These are phyloP conservation scores for Pitangus sulphuratus DNA, from an alignment of 2,797 vertebrate genomes.

Conservation along the genomic window DNA sequence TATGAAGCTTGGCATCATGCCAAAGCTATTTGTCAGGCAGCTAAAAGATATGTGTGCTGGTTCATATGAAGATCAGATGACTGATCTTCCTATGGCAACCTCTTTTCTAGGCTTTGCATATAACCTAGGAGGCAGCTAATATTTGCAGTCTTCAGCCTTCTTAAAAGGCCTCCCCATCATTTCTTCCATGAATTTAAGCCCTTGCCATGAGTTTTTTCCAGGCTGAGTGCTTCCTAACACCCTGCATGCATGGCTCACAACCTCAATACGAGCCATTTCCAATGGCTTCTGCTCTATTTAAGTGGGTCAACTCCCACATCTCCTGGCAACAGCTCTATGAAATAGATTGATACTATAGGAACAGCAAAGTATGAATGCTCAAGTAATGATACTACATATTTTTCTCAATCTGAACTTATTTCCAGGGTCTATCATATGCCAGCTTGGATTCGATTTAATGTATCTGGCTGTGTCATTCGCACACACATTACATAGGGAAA, in stretches of 20 bases:
- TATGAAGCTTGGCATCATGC: background rate
- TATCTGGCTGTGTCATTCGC: background rate
- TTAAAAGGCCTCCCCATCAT: background rate
- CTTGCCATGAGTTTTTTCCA: background rate
- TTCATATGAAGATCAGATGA: background rate
- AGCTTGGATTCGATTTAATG: background rate
- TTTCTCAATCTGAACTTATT: background rate
- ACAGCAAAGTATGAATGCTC: background rate
- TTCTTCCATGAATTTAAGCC: background rate
- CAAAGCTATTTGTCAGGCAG: background rate
- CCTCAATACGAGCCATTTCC: rapidly evolving
- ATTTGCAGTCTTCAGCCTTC: background rate
- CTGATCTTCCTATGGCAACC: background rate
- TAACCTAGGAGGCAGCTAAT: background rate
- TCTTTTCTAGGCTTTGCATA: background rate
- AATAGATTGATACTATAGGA: background rate
- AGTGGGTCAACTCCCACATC: background rate
- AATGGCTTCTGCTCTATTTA: background rate
- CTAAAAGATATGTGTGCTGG: background rate
- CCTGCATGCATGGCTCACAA: rapidly evolving
- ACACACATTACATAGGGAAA: background rate
- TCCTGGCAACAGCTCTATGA: background rate
- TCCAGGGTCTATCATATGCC: background rate
- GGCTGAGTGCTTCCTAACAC: background rate
- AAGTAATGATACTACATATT: background rate